phyloP scores from a whole-genome alignment of 2,113 vertebrate genomes.

The Fulmarus glacialis region DNA sequence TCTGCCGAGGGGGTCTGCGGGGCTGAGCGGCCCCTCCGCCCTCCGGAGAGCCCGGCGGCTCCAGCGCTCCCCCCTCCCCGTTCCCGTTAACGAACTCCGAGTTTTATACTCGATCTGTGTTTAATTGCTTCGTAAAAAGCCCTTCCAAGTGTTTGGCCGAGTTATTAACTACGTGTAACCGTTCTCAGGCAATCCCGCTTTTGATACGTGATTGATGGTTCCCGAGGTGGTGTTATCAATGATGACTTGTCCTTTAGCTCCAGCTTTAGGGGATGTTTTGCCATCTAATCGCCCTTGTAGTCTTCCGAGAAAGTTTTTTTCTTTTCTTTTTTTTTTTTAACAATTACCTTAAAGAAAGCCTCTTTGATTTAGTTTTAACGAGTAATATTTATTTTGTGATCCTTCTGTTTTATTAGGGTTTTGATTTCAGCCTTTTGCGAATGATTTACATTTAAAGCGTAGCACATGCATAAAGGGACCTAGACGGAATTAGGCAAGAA shows the following conservation, averaged over 20 bases:
- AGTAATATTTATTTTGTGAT: background rate
- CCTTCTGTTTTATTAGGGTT: background rate
- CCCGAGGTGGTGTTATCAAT: background rate
- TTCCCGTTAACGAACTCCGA: background rate
- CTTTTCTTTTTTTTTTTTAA: background rate
- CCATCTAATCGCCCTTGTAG: background rate
- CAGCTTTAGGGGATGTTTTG: background rate
- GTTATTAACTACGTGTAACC: background rate
- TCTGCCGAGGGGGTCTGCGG: background rate
- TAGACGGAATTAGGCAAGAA: background rate
- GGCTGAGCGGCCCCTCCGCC: background rate
- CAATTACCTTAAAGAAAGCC: background rate
- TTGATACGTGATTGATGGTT: background rate
- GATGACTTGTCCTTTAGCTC: background rate
- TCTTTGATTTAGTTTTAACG: background rate
- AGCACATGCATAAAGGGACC: background rate
- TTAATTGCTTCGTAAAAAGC: constrained; percentile 27
- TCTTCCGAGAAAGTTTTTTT: background rate
- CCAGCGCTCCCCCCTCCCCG: too few relatives aligned
- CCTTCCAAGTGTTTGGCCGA: background rate
- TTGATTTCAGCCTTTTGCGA: background rate
- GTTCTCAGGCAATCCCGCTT: background rate
- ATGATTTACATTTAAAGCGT: background rate
- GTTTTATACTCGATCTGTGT: background rate
- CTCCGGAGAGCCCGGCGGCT: background rate